A percentile compares a stretch with the other conserved stretches of the same genome.
Evolutionary conservation across 2,797 vertebrate species (phyloP).

Genomic region (Diplodus puntazzo): DNA sequence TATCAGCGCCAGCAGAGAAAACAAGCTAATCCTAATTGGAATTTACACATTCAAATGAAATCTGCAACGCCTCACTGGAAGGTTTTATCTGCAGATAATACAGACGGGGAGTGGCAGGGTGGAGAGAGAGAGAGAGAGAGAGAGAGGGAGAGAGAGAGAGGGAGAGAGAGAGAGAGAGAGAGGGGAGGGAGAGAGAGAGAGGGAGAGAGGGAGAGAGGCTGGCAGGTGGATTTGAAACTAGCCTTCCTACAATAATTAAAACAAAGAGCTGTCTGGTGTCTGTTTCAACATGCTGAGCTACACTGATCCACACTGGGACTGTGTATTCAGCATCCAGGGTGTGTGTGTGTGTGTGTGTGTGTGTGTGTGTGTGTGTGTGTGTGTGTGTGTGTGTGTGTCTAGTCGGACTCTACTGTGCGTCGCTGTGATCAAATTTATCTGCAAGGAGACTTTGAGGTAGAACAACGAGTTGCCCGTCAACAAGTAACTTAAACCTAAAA

Average conservation of each 20-base stretch:
- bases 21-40: slow-evolving; percentile 71
- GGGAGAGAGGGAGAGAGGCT: slow-evolving; percentile 9
- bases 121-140: neutral
- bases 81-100: slow-evolving; percentile 56
- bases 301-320: slow-evolving; percentile 26
- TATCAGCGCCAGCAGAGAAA: slow-evolving; percentile 52
- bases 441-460: too few species aligned
- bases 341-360: slow-evolving; percentile 15
- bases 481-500: neutral
- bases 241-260: slow-evolving; percentile 47
- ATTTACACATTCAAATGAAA: slow-evolving; percentile 66
- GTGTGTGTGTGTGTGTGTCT: too few species aligned
- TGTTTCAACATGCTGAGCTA: slow-evolving; percentile 52
- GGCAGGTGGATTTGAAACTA: slow-evolving; percentile 55
- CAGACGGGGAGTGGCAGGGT: slow-evolving; percentile 16
- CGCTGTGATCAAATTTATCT: neutral
- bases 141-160: neutral
- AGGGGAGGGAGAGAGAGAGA: neutral
- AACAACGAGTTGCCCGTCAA: too few species aligned
- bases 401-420: neutral
- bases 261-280: slow-evolving; percentile 57
- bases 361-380: neutral
- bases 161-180: too few species aligned
- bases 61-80: slow-evolving; percentile 56
- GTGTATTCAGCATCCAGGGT: slow-evolving; percentile 13